Conservation (phyloP, 2,113 vertebrate species). For the Xiphias gladius region DNA sequence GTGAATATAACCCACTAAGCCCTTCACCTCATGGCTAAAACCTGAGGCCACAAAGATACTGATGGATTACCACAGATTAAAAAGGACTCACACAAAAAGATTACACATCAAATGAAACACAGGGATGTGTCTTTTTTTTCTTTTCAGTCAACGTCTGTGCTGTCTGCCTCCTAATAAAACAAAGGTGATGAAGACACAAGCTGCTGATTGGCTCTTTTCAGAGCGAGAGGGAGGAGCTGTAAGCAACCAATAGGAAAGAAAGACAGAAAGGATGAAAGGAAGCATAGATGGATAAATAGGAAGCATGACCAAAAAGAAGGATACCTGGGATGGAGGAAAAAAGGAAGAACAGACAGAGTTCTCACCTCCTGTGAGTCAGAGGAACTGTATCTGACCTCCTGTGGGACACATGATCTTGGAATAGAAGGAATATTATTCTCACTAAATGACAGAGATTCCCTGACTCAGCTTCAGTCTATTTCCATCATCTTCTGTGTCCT, state of each 20-base stretch:
- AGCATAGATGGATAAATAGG: neutral
- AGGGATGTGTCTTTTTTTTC: neutral
- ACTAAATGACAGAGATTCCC: slow-evolving; percentile 49
- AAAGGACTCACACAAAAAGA: slow-evolving; percentile 22
- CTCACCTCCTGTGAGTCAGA: slow-evolving; percentile 53
- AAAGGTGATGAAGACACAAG: neutral
- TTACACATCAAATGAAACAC: neutral
- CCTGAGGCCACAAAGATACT: slow-evolving; percentile 34
- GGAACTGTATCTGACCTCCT: slow-evolving; percentile 66
- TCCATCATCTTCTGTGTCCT: slow-evolving; percentile 7
- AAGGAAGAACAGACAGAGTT: slow-evolving; percentile 18
- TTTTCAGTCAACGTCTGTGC: neutral
- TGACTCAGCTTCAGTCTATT: slow-evolving; percentile 51
- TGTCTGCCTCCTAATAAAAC: neutral
- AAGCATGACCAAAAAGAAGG: neutral
- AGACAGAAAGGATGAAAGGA: neutral
- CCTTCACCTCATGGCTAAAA: slow-evolving; percentile 13
- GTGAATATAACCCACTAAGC: slow-evolving; percentile 54
- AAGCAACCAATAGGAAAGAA: neutral
- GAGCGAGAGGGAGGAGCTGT: neutral
- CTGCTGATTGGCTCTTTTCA: slow-evolving; percentile 5
- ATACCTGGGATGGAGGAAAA: neutral
- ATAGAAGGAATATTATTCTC: slow-evolving; percentile 42
- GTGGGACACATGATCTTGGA: slow-evolving; percentile 56
- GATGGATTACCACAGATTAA: slow-evolving; percentile 77